A percentile compares a stretch with the other conserved stretches of the same genome.
phyloP scores from a whole-genome alignment of 2,113 vertebrate genomes.

The Menidia beryllina region DNA sequence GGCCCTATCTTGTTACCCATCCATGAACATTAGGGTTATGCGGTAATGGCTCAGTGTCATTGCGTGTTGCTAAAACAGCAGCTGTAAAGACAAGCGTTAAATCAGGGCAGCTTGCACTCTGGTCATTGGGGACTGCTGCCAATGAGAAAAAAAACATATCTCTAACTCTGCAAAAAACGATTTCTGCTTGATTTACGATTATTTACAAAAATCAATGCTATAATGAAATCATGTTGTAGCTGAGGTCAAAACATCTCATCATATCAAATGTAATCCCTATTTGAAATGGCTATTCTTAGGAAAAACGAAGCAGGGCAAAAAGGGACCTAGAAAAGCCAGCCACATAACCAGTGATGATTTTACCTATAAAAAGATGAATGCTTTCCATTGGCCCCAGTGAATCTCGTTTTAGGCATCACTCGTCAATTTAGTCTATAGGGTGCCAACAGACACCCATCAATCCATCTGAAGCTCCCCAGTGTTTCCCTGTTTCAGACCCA shows the following conservation, averaged over 20 bases:
- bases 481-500: too few species aligned
- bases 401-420: background rate
- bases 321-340: too few species aligned
- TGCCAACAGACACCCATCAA: too few species aligned
- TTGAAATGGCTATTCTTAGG: slow-evolving; percentile 8
- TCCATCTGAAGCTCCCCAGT: too few species aligned
- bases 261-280: slow-evolving; percentile 13
- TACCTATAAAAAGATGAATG: background rate
- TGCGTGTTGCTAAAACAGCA: background rate
- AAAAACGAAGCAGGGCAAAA: background rate
- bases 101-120: slow-evolving; percentile 12
- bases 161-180: background rate
- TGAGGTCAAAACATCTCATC: slow-evolving; percentile 13
- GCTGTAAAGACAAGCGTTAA: background rate
- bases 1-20: slow-evolving; percentile 45
- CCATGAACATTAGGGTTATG: slow-evolving; percentile 21
- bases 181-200: slow-evolving; percentile 18
- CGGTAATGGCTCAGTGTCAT: slow-evolving; percentile 19
- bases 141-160: background rate
- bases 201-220: slow-evolving; percentile 18
- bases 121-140: slow-evolving; percentile 5
- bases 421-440: background rate
- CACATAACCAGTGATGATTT: too few species aligned
- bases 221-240: slow-evolving; percentile 19
- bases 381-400: background rate